A percentile compares a stretch with the other conserved stretches of the same genome.
Evolutionary conservation across 2,113 vertebrate genomes (phyloP).

Genomic region (Cheirogaleus medius): DNA sequence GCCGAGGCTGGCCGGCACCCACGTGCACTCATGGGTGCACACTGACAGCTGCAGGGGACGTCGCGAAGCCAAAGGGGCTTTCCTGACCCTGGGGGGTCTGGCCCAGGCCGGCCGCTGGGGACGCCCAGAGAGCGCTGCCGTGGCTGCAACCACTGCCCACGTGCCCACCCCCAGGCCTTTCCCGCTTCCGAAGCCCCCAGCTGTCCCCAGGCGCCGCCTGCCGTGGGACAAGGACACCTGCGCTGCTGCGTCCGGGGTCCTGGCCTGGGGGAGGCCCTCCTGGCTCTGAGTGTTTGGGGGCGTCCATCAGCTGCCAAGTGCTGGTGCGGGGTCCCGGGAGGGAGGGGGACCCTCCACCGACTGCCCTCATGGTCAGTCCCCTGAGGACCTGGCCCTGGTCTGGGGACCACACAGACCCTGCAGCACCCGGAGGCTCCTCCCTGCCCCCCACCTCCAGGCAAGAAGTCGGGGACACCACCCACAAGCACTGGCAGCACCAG

Average conservation of each 20-base stretch:
- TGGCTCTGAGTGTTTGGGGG: neutral
- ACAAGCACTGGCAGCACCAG: neutral
- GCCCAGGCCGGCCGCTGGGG: fast-evolving
- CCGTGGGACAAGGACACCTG: fast-evolving
- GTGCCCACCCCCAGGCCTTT: no score
- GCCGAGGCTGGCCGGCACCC: fast-evolving
- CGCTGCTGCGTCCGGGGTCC: fast-evolving
- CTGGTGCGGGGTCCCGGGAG: neutral
- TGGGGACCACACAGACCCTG: fast-evolving
- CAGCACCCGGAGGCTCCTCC: neutral
- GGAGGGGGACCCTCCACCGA: fast-evolving
- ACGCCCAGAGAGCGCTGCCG: no score
- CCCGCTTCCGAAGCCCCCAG: neutral
- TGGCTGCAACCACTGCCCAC: neutral
- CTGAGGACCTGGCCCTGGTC: fast-evolving
- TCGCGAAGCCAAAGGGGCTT: neutral
- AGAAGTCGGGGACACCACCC: fast-evolving
- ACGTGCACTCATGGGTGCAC: fast-evolving
- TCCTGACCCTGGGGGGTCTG: neutral
- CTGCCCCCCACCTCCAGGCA: no score
- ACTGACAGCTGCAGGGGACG: neutral
- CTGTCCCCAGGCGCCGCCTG: neutral
- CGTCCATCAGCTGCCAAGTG: neutral
- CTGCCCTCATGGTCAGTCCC: fast-evolving
- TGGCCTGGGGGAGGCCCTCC: neutral